phyloP scores from a whole-genome alignment of 2,888 invertebrate species.

The Odontothrips loti region DNA sequence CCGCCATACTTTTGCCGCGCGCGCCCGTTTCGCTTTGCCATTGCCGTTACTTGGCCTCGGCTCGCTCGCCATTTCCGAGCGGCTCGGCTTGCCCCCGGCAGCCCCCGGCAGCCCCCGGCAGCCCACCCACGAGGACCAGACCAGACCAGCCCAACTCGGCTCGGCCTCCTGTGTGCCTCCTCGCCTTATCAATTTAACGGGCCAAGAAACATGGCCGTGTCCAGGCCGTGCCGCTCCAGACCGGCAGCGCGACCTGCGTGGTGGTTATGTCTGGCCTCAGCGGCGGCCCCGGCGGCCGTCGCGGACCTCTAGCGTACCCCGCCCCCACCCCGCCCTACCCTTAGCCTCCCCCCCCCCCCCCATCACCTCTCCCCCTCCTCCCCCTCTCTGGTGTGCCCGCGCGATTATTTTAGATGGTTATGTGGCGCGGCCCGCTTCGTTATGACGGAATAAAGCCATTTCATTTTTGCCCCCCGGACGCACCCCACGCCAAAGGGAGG shows the following conservation, averaged over 20 bases:
- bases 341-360: background rate
- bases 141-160: no score
- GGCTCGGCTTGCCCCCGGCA: no score
- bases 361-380: background rate
- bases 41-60: background rate
- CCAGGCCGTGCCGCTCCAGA: background rate
- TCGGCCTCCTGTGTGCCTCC: no score
- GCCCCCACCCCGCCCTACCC: no score
- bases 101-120: no score
- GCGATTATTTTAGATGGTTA: conserved; percentile 25
- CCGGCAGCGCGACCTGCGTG: background rate
- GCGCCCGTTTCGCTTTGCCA: background rate
- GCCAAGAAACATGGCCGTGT: background rate
- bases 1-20: background rate
- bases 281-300: no score
- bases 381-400: no score
- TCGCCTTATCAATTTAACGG: background rate
- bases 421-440: conserved; percentile 4
- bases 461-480: conserved; percentile 7
- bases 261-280: background rate
- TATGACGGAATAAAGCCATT: background rate
- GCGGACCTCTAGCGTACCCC: no score
- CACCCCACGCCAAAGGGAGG: background rate
- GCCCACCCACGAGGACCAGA: no score
- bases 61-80: no score